Evolutionary conservation across 2,113 vertebrate genomes (phyloP), one percentile per base, ranked within the genome.

Genomic region (Calonectris borealis): DNA sequence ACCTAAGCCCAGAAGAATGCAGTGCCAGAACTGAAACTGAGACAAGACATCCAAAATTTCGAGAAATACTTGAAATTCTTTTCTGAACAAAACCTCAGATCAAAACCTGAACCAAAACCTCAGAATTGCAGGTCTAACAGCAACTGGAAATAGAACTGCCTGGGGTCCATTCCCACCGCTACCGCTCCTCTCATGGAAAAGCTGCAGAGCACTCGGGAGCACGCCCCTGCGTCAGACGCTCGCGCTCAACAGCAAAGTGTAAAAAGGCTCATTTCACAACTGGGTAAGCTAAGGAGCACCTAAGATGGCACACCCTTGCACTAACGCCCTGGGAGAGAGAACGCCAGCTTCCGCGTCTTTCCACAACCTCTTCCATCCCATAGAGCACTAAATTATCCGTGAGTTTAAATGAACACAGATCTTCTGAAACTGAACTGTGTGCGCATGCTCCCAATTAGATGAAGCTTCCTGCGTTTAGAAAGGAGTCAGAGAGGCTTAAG

Each of bases 151-250:
- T 1, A 36, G 51, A 81, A 84, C 2, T 38, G 72, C 65, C 46
- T 2, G 11, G 48, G 55, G 70, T 51, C 78, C 4, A 1, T 11
- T 64, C 60, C 72, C 34, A 46, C 4, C 2, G 3, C 3, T 10
- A 11, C 31, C 2, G 4, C 36, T 19, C 26, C 60, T 27, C 32
- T 32, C 4, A 1, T 0, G 0, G 24, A 20, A 26, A 25, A 69
- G 80, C 42, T 52, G 10, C 24, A 13, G 68, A 48, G 38, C 40
- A 40, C 40, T 40, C 40, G 11, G 40, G 40, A 40, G 40, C 81
- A 13, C 12, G 0, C 38, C 4, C 5, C 36, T 2, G 14, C 0
- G 13, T 1, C 40, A 19, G 58, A 11, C 36, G 0, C 26, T 4
- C 0, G 4, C 1, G 1, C 42, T 38, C 24, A 7, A 4, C 10